Evolutionary conservation across 2,888 invertebrate genomes (phyloP), one percentile per base, ranked within the genome.

Genomic region (Leptodirus hochenwartii): DNA sequence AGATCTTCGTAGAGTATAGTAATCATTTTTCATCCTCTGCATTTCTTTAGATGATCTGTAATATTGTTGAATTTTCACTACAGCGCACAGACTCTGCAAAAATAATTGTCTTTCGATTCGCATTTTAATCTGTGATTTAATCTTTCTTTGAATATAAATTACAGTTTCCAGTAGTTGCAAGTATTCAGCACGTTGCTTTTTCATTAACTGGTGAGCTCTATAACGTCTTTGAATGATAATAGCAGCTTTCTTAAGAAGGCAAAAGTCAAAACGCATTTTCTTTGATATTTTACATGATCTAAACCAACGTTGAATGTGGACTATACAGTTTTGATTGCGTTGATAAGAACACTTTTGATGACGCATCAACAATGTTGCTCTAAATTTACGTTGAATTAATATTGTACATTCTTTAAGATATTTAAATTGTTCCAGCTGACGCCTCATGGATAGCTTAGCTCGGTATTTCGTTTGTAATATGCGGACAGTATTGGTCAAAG

Each of bases 171-270:
- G 54, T 4, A 50, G 37, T 16, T 32, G 38, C 2, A 43, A 29
- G 40, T 48, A 61, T 20, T 47, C 40, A 5, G 36, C 29, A 34
- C 48, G 47, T 39, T 53, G 44, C 10, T 34, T 39, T 41, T 47
- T 54, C 30, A 43, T 43, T 5, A 27, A 9, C 17, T 30, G 30
- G 23, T 40, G 41, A 5, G 47, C 37, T 30, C 35, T 38, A 33
- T 31, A 39, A 25, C 20, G 24, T 27, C 42, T 48, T 45, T 69
- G 68, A 32, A 69, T 51, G 11, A 43, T 37, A 4, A 51, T 30
- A 27, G 50, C 51, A 2, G 61, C 54, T 17, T 46, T 43, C 34
- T 51, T 44, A 12, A 47, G 42, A 11, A 39, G 17, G 30, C 44
- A 49, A 16, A 32, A 37, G 12, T 38, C 14, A 27, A 38, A 27